A percentile compares a stretch with the other conserved stretches of the same genome.
Evolutionary conservation across 2,888 invertebrate genomes (phyloP).

Genomic region (Diarsia brunnea): DNA sequence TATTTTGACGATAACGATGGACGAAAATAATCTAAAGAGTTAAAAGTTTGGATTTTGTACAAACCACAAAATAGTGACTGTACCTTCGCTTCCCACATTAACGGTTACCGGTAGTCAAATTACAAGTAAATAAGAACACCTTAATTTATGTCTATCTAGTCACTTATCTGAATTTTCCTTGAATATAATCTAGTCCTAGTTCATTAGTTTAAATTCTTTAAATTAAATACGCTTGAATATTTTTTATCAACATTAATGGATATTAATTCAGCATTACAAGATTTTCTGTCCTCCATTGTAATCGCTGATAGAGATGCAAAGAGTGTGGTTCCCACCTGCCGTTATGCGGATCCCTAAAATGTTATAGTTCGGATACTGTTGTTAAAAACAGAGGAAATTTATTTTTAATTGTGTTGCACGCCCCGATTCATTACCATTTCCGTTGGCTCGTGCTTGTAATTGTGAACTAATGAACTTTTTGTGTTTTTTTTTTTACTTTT

Average conservation of each 20-base stretch:
- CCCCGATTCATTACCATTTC: slow-evolving; percentile 61
- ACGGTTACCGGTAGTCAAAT: too few relatives aligned
- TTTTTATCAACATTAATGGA: background rate
- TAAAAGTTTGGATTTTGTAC: background rate
- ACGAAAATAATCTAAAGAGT: too few relatives aligned
- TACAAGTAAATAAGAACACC: too few relatives aligned
- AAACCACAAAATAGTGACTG: background rate
- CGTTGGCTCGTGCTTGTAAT: slow-evolving; percentile 57
- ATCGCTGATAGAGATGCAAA: slow-evolving; percentile 59
- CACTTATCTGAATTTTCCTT: background rate
- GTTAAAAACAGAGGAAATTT: slow-evolving; percentile 74
- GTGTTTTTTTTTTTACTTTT: slow-evolving; percentile 17
- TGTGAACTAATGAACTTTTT: slow-evolving; percentile 55
- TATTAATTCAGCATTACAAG: background rate
- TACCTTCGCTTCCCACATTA: too few relatives aligned
- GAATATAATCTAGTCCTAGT: background rate
- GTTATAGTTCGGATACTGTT: slow-evolving; percentile 72
- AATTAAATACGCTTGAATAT: background rate
- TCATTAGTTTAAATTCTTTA: background rate
- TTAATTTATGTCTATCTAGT: too few relatives aligned
- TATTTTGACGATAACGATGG: too few relatives aligned
- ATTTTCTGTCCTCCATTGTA: slow-evolving; percentile 36
- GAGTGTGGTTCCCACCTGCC: slow-evolving; percentile 67
- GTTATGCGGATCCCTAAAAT: slow-evolving; percentile 70
- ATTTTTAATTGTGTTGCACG: slow-evolving; percentile 73